Base-by-base conservation (phyloP, 1,140 invertebrate species). In the Araneus ventricosus region DNA sequence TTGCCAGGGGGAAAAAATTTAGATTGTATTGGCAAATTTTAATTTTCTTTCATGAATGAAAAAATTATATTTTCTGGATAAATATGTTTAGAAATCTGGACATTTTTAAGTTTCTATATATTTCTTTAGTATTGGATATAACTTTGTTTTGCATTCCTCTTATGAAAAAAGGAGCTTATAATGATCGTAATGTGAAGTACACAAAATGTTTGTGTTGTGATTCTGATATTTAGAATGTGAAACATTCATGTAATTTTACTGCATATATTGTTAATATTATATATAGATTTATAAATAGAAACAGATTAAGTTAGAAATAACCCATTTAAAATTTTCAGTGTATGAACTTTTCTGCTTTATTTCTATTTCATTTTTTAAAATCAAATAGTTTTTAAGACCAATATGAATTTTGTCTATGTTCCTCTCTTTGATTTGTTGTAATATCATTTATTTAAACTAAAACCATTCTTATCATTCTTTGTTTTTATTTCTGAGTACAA, bases 211-310 rank as follows among this genome's bases (percentile, higher is more conserved):
- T 89, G 45, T 79, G 39, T 89, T 89, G 88, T 89, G 67, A 89
- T 75, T 75, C 39, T 75, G n/a, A 79, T 79, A 41, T 89, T 57
- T 89, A 79, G 88, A 89, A 79, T 89, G 88, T 79, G 20, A 45
- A 79, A 89, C 88, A 89, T 89, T 89, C 88, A 34, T 79, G 70
- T 79, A 75, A 89, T 89, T 89, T 89, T 79, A 89, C 75, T 89
- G 67, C 88, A 89, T 52, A 79, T 57, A 89, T 89, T 89, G 88
- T 89, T 89, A 89, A 89, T 89, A 89, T 79, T 89, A 79, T 89
- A 67, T 88, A 79, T 79, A 89, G 63, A 79, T 89, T 79, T 89
- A 89, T 89, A 27, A 88, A 67, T 63, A 67, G 34, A 57, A 75
- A 41, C 61, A 86, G 34, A 67, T 79, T 79, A 34, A 52, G 67